phyloP scores from a whole-genome alignment of 2,113 vertebrate genomes.

The Hemichromis elongatus region DNA sequence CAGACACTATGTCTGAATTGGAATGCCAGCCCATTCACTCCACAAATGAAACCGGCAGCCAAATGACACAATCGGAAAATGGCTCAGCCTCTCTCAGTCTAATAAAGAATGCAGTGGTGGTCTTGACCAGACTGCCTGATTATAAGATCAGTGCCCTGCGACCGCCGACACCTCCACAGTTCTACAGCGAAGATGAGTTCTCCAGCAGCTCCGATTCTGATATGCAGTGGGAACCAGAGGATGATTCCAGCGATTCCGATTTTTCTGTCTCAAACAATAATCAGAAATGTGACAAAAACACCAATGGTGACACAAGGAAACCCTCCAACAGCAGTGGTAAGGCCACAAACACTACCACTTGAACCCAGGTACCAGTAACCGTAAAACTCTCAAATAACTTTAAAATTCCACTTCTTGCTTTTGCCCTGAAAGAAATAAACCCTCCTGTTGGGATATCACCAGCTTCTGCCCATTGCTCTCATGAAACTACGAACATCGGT shows the following conservation, averaged over 20 bases:
- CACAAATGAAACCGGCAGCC: neutral
- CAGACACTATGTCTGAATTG: constrained; percentile 2
- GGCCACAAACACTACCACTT: neutral
- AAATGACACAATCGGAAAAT: neutral
- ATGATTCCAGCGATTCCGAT: constrained; percentile 41
- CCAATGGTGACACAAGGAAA: neutral
- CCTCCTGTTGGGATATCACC: neutral
- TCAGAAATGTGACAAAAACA: neutral
- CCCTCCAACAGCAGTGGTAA: constrained; percentile 7
- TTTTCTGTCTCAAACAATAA: neutral
- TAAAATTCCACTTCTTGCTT: neutral
- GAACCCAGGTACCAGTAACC: neutral
- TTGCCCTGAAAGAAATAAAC: neutral
- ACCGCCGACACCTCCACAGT: constrained; percentile 36
- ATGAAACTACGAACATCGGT: neutral
- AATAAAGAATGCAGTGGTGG: constrained; percentile 37
- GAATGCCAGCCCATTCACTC: neutral
- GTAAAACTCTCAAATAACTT: neutral
- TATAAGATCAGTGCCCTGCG: constrained; percentile 35
- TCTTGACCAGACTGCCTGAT: constrained; percentile 48
- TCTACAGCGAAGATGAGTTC: constrained; percentile 47
- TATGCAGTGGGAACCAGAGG: constrained; percentile 16
- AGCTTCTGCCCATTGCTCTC: neutral
- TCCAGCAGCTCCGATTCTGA: constrained; percentile 39
- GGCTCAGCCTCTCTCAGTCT: neutral